Base-by-base conservation (phyloP, 2,888 invertebrate species). In the Microctonus hyperodae region DNA sequence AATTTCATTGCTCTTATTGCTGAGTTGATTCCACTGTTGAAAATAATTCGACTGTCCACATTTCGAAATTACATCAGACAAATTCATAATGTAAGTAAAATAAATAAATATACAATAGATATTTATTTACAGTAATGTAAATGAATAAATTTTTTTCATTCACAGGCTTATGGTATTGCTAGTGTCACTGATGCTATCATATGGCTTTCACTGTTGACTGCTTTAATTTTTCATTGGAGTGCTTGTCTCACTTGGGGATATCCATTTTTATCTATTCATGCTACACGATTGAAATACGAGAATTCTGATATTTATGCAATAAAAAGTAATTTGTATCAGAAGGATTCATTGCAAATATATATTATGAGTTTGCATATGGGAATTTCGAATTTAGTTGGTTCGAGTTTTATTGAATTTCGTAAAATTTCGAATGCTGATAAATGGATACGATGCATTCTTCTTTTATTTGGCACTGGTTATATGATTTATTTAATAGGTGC, bases 201-300 rank as follows among this genome's bases (percentile, higher is more conserved):
- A 16, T 81, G 81, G 81, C 35, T 80, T 0, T 35, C 69, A 13
- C 23, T 76, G 5, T 60, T 80, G 16, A 78, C 79, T 3, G 9
- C 68, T 9, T 68, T 81, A 20, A 73, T 80, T 55, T 75, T 78
- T 64, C 81, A 81, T 51, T 81, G 81, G 81, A 73, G 76, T 40
- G 75, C 79, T 7, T 81, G 81, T 60, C 9, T 76, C 13, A 77
- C 74, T 10, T 77, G 77, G n/a, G 67, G 69, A 2, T 74, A 77
- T 67, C 81, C 81, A 6, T 76, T 76, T 23, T 63, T 79, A 37
- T 62, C 75, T 13, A 67, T 75, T 50, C 75, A 81, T 64, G 56
- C 75, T 7, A 69, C 62, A 10, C 67, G 68, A n/a, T 60, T 64
- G 2, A 60, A 65, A 0, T 69, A 76, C n/a, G 57, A 76, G 78